These are phyloP conservation scores for Typhlomys cinereus DNA, from an alignment of 2,113 vertebrate genomes.

Conservation along the genomic window DNA sequence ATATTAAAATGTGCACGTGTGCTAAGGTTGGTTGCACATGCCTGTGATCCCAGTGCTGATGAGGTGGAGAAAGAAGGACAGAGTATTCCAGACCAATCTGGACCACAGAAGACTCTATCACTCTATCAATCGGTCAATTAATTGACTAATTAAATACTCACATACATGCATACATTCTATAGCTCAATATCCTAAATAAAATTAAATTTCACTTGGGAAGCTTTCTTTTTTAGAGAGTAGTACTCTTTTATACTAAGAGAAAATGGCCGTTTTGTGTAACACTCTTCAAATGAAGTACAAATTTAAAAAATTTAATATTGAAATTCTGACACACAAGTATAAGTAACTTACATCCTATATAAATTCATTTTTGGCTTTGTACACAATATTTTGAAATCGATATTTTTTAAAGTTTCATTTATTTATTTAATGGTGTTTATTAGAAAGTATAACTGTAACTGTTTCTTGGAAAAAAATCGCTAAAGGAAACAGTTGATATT, in stretches of 20 bases:
- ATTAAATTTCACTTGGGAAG: neutral
- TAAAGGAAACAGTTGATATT: fast-evolving
- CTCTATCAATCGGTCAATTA: neutral
- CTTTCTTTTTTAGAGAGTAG: neutral
- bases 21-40: neutral
- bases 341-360: neutral
- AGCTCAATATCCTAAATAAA: neutral
- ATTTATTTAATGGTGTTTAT: neutral
- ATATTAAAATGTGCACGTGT: neutral
- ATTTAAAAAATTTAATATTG: neutral
- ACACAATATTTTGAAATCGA: neutral
- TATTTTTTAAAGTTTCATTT: conserved; percentile 23
- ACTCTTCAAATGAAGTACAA: neutral
- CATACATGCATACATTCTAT: neutral
- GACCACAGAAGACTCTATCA: neutral
- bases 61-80: neutral
- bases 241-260: neutral
- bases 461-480: neutral
- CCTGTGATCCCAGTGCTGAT: neutral
- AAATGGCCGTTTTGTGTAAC: neutral
- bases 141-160: neutral
- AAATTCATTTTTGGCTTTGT: neutral
- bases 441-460: neutral
- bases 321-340: neutral
- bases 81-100: neutral